Base-by-base conservation (phyloP, 2,888 invertebrate species). In the Schrankia costaestrigalis region DNA sequence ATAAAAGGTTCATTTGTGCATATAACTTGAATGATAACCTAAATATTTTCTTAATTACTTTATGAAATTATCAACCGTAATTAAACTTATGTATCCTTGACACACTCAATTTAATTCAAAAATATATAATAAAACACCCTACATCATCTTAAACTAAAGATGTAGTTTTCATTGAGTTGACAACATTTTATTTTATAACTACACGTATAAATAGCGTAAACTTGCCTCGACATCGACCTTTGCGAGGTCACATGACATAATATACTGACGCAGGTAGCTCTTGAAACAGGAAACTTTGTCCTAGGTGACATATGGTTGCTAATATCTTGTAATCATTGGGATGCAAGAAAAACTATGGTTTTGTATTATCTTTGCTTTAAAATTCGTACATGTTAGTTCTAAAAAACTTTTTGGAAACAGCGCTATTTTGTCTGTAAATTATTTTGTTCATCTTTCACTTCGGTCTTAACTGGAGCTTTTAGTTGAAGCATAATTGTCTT, bases 91-190 rank as follows among this genome's bases (percentile, higher is more conserved):
- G 33, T 35, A 41, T 34, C 59, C 62, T 58, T 60, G 67, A 49
- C 68, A 60, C 46, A 63, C 38, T 31, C 19, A 31, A 43, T 34
- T 23, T 29, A 33, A 41, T 42, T 39, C 36, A 35, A 38, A 38
- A 41, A 50, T 36, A 54, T 36, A 34, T 48, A 44, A 37, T 33
- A 42, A 36, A 9, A 11, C 31, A 44, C 41, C 50, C 48, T 46
- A 43, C 54, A 46, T 44, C 40, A 44, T 46, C 45, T 47, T 50
- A 60, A 42, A 35, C 53, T 57, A 59, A 72, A 81, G 80, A 57
- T n/a, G n/a, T n/a, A 56, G 81, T 80, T 77, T 71, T 47, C 73
- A 78, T 74, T 79, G 75, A 67, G 48, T 25, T 41, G n/a, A n/a
- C n/a, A 38, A 38, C 14, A 12, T 2, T 11, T 23, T 9, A 9